These are phyloP conservation scores for Micronycteris hirsuta DNA, from an alignment of 2,113 vertebrate species.

Conservation along the genomic window DNA sequence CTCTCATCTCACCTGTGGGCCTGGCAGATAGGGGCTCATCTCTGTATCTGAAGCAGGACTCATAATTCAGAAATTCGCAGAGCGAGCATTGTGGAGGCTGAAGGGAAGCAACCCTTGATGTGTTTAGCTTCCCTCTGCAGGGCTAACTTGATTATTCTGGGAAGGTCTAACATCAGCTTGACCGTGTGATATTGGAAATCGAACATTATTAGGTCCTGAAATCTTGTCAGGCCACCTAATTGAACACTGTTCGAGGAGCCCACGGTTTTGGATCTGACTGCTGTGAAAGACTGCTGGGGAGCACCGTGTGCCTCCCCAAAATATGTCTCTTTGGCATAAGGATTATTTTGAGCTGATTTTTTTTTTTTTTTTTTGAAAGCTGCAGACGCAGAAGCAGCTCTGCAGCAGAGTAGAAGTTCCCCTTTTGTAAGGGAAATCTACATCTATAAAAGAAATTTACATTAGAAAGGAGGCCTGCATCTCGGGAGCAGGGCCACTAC, in stretches of 20 bases:
- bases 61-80: neutral
- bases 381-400: neutral
- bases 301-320: neutral
- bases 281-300: neutral
- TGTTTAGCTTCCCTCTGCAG: neutral
- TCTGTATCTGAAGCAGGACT: neutral
- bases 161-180: neutral
- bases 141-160: neutral
- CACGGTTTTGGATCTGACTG: neutral
- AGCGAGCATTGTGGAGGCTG: neutral
- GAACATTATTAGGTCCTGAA: neutral
- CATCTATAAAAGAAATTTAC: neutral
- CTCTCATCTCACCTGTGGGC: neutral
- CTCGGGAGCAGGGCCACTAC: neutral
- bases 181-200: neutral
- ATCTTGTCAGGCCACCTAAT: neutral
- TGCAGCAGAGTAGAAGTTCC: neutral
- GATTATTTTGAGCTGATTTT: neutral
- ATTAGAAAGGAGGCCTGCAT: neutral
- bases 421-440: neutral
- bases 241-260: neutral
- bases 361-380: neutral
- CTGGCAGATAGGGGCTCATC: neutral
- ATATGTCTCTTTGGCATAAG: neutral
- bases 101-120: neutral